phyloP scores from a whole-genome alignment of 2,888 invertebrate genomes.

The Crocallis elinguaria region DNA sequence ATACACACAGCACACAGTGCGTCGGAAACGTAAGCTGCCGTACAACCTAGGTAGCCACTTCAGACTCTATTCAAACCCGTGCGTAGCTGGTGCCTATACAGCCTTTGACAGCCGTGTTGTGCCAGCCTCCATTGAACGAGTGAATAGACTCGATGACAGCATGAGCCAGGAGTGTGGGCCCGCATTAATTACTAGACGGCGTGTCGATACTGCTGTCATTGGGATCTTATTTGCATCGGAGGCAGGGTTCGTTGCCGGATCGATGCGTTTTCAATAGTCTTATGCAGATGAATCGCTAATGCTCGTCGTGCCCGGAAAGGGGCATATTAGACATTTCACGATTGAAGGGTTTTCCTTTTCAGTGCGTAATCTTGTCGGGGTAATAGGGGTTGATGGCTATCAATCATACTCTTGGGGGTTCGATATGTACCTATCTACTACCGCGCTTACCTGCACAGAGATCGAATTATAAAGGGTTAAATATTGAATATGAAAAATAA shows the following conservation, averaged over 20 bases:
- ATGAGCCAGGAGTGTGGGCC: slow-evolving; percentile 57
- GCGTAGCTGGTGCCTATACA: slow-evolving; percentile 55
- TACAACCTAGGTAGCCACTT: slow-evolving; percentile 58
- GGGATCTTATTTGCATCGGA: slow-evolving; percentile 60
- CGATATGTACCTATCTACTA: slow-evolving; percentile 16
- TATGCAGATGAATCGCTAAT: slow-evolving; percentile 22
- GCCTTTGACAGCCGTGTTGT: slow-evolving; percentile 69
- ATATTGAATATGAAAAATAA: not conserved
- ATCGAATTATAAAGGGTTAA: not conserved
- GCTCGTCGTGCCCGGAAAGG: slow-evolving; percentile 21
- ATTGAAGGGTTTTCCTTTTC: slow-evolving; percentile 48
- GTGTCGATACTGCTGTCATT: slow-evolving; percentile 55
- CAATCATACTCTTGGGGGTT: slow-evolving; percentile 44
- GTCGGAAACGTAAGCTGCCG: slow-evolving; percentile 66
- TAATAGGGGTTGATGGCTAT: slow-evolving; percentile 45
- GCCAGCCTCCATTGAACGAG: slow-evolving; percentile 68
- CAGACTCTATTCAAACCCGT: slow-evolving; percentile 77
- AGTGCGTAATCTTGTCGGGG: slow-evolving; percentile 48
- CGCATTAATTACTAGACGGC: slow-evolving; percentile 74
- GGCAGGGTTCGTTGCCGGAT: slow-evolving; percentile 39
- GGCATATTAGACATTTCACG: slow-evolving; percentile 36
- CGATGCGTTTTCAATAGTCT: slow-evolving; percentile 30
- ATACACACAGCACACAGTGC: slow-evolving; percentile 37
- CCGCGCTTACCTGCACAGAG: not conserved
- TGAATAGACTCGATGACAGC: slow-evolving; percentile 75